A percentile compares a stretch with the other conserved stretches of the same genome.
These are phyloP conservation scores for Steatornis caripensis DNA, from an alignment of 2,113 vertebrate species.

Conservation along the genomic window DNA sequence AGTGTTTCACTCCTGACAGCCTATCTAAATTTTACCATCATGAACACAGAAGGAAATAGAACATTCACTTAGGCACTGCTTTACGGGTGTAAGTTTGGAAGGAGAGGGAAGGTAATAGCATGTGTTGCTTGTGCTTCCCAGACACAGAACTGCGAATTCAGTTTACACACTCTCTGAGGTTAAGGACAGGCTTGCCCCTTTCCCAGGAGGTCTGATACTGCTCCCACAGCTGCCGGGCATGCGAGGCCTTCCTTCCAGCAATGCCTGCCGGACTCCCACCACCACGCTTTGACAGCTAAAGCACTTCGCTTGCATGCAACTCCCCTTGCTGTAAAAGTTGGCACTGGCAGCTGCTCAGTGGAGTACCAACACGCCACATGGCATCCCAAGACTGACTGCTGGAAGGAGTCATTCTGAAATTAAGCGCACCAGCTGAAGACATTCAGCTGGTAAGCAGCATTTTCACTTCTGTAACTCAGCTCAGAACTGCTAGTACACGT, in stretches of 20 bases:
- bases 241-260: too few relatives aligned
- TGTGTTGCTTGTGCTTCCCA: not conserved
- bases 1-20: not conserved
- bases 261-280: not conserved
- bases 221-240: too few relatives aligned
- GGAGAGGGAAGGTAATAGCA: not conserved
- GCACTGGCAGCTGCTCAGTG: too few relatives aligned
- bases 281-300: accelerated
- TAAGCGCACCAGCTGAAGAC: not conserved
- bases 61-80: not conserved
- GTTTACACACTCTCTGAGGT: too few relatives aligned
- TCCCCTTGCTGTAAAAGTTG: accelerated
- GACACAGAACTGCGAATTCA: not conserved
- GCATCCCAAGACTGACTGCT: not conserved
- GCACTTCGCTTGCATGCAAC: accelerated
- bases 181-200: accelerated
- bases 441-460: not conserved
- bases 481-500: not conserved
- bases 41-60: not conserved
- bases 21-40: not conserved
- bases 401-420: not conserved
- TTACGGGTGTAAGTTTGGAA: not conserved
- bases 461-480: accelerated
- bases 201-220: not conserved
- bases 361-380: not conserved